phyloP scores from a whole-genome alignment of 2,113 vertebrate species.

The Megaceryle torquata region DNA sequence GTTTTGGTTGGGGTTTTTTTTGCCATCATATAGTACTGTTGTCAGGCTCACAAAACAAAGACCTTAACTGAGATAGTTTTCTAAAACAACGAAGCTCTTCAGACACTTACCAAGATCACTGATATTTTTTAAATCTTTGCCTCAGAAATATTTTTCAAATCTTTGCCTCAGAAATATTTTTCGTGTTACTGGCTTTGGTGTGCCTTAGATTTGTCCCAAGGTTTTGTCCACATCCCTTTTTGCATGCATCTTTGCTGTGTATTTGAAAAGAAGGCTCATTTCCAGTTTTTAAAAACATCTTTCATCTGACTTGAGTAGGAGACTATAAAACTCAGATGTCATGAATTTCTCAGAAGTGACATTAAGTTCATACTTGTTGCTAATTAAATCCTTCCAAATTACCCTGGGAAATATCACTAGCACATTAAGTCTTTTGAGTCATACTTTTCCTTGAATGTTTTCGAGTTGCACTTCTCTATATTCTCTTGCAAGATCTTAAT shows the following conservation, averaged over 20 bases:
- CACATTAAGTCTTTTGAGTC: slow-evolving; percentile 62
- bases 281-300: slow-evolving; percentile 36
- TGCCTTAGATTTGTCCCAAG: background rate
- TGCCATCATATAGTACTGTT: background rate
- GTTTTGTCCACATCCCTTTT: background rate
- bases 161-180: background rate
- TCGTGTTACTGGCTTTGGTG: background rate
- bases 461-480: slow-evolving; percentile 58
- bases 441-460: slow-evolving; percentile 64
- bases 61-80: background rate
- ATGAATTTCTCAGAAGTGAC: slow-evolving; percentile 34
- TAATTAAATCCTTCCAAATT: slow-evolving; percentile 73
- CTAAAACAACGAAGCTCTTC: background rate
- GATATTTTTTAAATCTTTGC: background rate
- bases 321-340: background rate
- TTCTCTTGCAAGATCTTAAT: slow-evolving; percentile 57
- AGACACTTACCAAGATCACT: background rate
- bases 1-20: background rate
- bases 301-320: slow-evolving; percentile 27
- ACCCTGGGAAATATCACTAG: slow-evolving; percentile 51
- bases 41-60: background rate
- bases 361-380: slow-evolving; percentile 59
- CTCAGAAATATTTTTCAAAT: background rate
- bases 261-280: background rate
- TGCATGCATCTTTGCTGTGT: background rate